Base-by-base conservation (phyloP, 2,888 invertebrate species). In the Serripes groenlandicus region DNA sequence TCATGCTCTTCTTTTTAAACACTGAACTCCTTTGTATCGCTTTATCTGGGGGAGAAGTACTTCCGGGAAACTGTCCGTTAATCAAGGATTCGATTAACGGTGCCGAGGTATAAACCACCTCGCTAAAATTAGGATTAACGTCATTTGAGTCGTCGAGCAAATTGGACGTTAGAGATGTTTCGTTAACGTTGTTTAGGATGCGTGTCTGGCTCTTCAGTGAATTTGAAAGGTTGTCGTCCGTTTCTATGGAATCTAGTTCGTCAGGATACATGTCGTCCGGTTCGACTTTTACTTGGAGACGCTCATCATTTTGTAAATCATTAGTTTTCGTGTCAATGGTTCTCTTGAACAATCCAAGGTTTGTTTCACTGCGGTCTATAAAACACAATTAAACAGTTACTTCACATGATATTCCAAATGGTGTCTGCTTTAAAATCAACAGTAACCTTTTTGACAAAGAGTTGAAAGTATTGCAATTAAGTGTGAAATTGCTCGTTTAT, bases 81-180 rank as follows among this genome's bases (percentile, higher is more conserved):
- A 84, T 84, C 26, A 81, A 56, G 0, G 84, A 84, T 62, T 84
- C 84, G 42, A 84, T 84, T n/a, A 84, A 49, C 60, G 84, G 84
- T 32, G 84, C 71, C 5, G 80, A 81, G 18, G 80, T 84, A 52
- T 75, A 84, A 3, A 74, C 76, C 1, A 76, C 69, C n/a, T 83
- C 83, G 52, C 66, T 73, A 49, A 76, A 79, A 71, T 80, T 83
- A 18, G 83, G 74, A 68, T 66, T 80, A n/a, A 78, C 77, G 62
- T 80, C 80, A 23, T 66, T 66, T 11, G 26, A 42, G 66, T 66
- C 66, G 23, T 66, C 66, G n/a, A 23, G 7, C 0, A 66, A 42
- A 26, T 23, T 11, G 15, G 66, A 23, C 7, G 26, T 42, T 1
- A 66, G 26, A 26, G 66, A 7, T 26, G 66, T 11, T 42, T 37